phyloP scores from a whole-genome alignment of 2,113 vertebrate genomes.

The Grallaria varia region DNA sequence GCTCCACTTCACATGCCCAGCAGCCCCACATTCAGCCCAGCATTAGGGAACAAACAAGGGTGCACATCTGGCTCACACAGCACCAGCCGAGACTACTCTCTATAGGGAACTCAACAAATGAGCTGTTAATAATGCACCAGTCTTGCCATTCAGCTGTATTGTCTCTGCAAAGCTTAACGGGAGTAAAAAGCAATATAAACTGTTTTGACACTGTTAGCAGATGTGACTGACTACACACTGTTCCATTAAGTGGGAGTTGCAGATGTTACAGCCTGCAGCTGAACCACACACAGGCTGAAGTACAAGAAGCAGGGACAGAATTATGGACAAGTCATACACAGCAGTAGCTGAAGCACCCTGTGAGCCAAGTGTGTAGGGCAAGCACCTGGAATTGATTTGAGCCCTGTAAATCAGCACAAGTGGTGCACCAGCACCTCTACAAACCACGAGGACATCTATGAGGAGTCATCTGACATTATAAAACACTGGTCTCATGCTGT shows the following conservation, averaged over 20 bases:
- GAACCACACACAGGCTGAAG: background rate
- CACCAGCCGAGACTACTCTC: background rate
- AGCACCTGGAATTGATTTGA: background rate
- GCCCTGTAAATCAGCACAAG: background rate
- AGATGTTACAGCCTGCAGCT: background rate
- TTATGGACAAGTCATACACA: background rate
- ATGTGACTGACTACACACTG: background rate
- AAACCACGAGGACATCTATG: background rate
- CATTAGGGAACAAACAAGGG: background rate
- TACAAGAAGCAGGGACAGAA: background rate
- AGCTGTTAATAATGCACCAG: background rate
- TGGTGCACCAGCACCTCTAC: background rate
- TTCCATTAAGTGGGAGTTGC: background rate
- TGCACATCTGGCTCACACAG: background rate
- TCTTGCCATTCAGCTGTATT: background rate
- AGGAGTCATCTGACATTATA: background rate
- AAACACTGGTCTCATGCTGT: rapidly evolving
- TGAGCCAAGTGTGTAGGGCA: background rate
- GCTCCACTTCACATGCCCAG: background rate
- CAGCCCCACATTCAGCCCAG: background rate
- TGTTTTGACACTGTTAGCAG: constrained; percentile 7
- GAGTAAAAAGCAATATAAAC: constrained; percentile 3
- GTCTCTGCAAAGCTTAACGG: background rate
- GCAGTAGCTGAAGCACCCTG: background rate
- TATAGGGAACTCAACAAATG: background rate